phyloP scores from a whole-genome alignment of 2,113 vertebrate genomes.

The Ciconia maguari region DNA sequence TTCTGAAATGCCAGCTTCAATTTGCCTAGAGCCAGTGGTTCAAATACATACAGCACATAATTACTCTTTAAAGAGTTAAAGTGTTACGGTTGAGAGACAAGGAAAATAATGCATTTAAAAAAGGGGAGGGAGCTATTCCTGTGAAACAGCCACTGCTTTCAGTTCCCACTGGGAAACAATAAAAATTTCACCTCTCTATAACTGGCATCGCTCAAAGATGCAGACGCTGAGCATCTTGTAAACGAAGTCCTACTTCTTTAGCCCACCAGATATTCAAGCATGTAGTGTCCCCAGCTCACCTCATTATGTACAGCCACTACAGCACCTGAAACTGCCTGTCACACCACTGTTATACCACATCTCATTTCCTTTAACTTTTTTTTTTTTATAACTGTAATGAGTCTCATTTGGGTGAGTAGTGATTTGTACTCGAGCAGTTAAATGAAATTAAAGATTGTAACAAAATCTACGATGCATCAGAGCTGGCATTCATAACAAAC shows the following conservation, averaged over 20 bases:
- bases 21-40: not conserved
- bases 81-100: not conserved
- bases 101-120: not conserved
- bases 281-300: not conserved
- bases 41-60: not conserved
- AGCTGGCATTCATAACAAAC: not conserved
- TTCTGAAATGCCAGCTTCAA: constrained; percentile 24
- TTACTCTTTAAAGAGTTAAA: not conserved
- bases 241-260: not conserved
- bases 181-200: not conserved
- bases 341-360: not conserved
- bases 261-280: not conserved
- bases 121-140: not conserved
- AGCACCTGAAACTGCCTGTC: not conserved
- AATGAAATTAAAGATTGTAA: not conserved
- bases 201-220: not conserved
- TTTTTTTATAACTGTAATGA: not conserved
- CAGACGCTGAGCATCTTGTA: not conserved
- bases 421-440: not conserved
- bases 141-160: not conserved
- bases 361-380: not conserved
- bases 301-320: not conserved
- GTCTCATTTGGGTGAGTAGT: not conserved
- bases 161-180: not conserved
- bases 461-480: not conserved